Evolutionary conservation across 1,140 invertebrate genomes (phyloP), one percentile per base, ranked within the genome.

Genomic region (Drosophila sechellia): DNA sequence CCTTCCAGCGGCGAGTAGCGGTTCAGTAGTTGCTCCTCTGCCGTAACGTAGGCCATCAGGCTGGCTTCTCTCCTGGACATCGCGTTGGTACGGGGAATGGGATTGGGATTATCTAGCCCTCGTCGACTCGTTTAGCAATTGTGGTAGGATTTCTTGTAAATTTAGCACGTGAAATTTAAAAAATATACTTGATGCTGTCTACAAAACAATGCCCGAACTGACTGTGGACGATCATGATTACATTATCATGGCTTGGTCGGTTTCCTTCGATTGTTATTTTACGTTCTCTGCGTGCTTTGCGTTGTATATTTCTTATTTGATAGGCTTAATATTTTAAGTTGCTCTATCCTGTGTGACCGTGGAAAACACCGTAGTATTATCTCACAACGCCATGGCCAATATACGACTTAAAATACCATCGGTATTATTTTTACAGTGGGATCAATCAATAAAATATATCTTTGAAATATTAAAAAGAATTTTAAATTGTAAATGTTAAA

Each of bases 121-220:
- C 42, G 42, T 53, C 42, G 17, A 37, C 31, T 35, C n/a, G 45
- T 43, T 12, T 20, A 49, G 49, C 54, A 66, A 58, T 71, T 61
- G 71, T 46, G 49, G 57, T 43, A 35, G 50, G 20, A 40, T 42
- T 68, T 54, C 61, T 78, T 55, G 43, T 15, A 59, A 81, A 81
- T 80, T 87, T 83, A 81, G 74, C 83, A 86, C 84, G 84, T 87
- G 79, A 87, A 87, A 77, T 83, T 83, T 87, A 60, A 69, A 83
- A 66, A 69, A 79, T 70, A 42, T 70, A 68, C 56, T 81, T n/a
- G 31, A 50, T 15, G 48, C 31, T 58, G 37, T 43, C 45, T 73
- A 70, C 46, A 49, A 65, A 70, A 73, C 60, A 83, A 73, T 77
- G 42, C 49, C 71, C 25, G 43, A 79, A 65, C 48, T 58, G 48